Percentiles rank a stretch among this genome's conserved stretches.
Evolutionary conservation across 2,888 invertebrate species (phyloP).

Genomic region (Carpatolechia fugitivella): DNA sequence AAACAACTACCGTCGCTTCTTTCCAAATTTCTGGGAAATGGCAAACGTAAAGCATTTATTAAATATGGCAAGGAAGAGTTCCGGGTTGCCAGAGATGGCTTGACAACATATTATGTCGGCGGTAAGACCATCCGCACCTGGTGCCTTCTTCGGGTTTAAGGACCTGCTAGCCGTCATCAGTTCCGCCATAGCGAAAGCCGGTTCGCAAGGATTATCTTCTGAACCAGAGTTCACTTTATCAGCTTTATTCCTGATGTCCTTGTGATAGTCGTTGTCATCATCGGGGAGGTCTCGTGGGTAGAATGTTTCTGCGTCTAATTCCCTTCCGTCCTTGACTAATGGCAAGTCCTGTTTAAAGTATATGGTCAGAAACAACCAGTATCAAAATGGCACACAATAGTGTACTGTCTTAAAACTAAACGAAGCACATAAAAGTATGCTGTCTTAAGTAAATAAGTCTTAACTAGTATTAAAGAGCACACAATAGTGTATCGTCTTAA

Average conservation of each 20-base stretch:
- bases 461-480: no score
- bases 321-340: no score
- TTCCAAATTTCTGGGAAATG: not conserved
- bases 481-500: no score
- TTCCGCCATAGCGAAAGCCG: not conserved
- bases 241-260: not conserved
- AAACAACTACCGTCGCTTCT: not conserved
- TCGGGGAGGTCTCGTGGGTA: not conserved
- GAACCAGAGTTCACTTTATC: not conserved
- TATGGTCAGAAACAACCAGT: no score
- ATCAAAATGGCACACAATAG: no score
- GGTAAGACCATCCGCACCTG: not conserved
- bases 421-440: no score
- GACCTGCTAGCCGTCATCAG: not conserved
- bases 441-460: no score
- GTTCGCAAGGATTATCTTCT: not conserved
- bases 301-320: not conserved
- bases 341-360: no score
- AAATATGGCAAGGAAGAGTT: not conserved
- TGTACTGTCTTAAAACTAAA: no score
- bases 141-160: not conserved
- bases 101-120: not conserved
- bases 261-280: not conserved
- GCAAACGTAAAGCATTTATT: not conserved
- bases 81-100: not conserved